phyloP scores from a whole-genome alignment of 2,113 vertebrate genomes.

The Cyanoliseus patagonus region DNA sequence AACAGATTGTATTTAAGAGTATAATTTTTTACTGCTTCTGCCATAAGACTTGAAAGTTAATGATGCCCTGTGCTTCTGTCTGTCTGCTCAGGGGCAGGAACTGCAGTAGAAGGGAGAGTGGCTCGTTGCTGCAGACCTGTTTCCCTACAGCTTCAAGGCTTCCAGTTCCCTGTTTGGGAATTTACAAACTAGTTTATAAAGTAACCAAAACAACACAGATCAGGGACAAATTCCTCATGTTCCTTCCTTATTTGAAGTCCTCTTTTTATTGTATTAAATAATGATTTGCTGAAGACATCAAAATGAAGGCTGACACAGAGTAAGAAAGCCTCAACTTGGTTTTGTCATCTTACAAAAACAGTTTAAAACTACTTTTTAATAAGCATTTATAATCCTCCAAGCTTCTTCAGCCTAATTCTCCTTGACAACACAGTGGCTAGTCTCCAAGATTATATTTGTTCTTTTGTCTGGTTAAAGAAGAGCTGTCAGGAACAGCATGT shows the following conservation, averaged over 20 bases:
- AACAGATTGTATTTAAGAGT: background rate
- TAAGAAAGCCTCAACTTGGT: background rate
- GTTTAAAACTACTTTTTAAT: background rate
- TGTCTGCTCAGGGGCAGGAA: background rate
- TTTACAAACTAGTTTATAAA: background rate
- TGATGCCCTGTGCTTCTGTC: background rate
- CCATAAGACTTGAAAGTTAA: background rate
- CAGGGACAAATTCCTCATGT: background rate
- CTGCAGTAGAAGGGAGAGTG: background rate
- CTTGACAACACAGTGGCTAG: background rate
- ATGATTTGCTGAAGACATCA: background rate
- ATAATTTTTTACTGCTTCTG: background rate
- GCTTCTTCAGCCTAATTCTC: background rate
- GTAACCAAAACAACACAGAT: background rate
- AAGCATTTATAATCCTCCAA: background rate
- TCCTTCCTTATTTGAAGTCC: background rate
- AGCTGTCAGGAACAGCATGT: background rate
- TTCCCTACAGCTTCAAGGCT: background rate
- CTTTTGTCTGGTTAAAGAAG: background rate
- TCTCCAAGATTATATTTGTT: background rate
- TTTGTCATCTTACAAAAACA: background rate
- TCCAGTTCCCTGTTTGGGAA: background rate
- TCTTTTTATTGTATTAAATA: background rate
- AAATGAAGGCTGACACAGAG: background rate
- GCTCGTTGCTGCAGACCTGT: background rate